Evolutionary conservation across 2,113 vertebrate species (phyloP).

Genomic region (Calyptomena viridis): DNA sequence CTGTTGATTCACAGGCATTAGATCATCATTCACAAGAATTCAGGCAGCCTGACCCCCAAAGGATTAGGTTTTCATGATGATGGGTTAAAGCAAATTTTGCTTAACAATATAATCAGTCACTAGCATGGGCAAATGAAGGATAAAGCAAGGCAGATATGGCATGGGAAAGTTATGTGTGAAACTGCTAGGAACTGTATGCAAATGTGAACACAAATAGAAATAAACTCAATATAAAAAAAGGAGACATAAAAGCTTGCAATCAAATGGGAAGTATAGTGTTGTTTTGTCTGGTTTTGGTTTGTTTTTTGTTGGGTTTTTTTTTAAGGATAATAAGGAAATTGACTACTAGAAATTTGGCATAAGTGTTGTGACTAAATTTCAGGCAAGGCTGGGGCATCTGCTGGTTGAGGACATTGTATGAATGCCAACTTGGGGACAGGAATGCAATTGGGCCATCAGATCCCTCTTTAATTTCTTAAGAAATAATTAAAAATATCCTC

Average conservation of each 20-base stretch:
- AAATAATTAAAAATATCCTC: conserved; percentile 33
- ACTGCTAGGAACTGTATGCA: not conserved
- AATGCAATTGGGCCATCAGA: not conserved
- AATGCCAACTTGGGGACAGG: not conserved
- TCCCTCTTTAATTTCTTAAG: not conserved
- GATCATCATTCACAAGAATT: not conserved
- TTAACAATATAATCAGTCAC: not conserved
- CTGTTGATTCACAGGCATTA: not conserved
- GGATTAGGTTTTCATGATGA: not conserved
- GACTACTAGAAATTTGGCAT: not conserved
- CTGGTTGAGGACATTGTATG: not conserved
- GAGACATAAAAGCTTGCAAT: not conserved
- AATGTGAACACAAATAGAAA: not conserved
- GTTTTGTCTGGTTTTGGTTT: not conserved
- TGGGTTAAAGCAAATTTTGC: not conserved
- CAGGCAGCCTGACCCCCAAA: not conserved
- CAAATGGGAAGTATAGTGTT: not conserved
- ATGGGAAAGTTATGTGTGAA: not conserved
- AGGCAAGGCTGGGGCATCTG: not conserved
- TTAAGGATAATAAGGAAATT: not conserved
- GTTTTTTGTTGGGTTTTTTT: not conserved
- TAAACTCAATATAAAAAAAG: not conserved
- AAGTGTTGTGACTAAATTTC: not conserved
- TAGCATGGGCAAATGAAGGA: not conserved
- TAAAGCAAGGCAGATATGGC: not conserved